A percentile compares a stretch with the other conserved stretches of the same genome.
phyloP scores from a whole-genome alignment of 2,113 vertebrate species.

The Nannobrachium achirus region DNA sequence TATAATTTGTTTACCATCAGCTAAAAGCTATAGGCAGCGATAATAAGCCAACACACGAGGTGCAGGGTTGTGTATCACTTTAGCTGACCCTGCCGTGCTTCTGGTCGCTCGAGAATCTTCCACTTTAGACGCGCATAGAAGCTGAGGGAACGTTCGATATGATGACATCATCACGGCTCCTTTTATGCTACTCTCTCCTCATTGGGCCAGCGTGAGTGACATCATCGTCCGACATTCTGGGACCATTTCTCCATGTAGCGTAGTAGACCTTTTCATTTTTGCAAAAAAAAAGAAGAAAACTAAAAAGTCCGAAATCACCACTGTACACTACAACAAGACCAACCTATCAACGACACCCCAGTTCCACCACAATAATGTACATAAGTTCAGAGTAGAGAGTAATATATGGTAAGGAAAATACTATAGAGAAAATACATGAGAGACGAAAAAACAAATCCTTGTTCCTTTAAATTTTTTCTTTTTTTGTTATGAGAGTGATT shows the following conservation, averaged over 20 bases:
- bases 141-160: constrained; percentile 7
- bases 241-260: constrained; percentile 21
- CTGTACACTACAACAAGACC: constrained; percentile 54
- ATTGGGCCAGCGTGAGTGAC: constrained; percentile 43
- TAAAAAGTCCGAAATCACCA: neutral
- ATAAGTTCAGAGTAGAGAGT: constrained; percentile 81
- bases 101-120: constrained; percentile 10
- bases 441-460: constrained; percentile 31
- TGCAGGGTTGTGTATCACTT: neutral
- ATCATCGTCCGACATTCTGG: constrained; percentile 23
- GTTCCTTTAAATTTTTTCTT: constrained; percentile 33
- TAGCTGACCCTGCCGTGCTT: constrained; percentile 17
- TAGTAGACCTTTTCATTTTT: constrained; percentile 27
- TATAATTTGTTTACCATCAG: constrained; percentile 50
- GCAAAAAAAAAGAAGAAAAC: no score
- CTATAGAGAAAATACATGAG: constrained; percentile 65
- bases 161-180: constrained; percentile 35
- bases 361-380: constrained; percentile 74
- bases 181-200: constrained; percentile 30
- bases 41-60: constrained; percentile 4
- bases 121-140: constrained; percentile 5
- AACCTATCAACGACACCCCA: constrained; percentile 37
- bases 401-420: constrained; percentile 81
- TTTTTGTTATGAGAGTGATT: constrained; percentile 57
- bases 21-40: constrained; percentile 33